Evolutionary conservation across 2,113 vertebrate genomes (phyloP).

Genomic region (Sinocyclocheilus maitianheensis): DNA sequence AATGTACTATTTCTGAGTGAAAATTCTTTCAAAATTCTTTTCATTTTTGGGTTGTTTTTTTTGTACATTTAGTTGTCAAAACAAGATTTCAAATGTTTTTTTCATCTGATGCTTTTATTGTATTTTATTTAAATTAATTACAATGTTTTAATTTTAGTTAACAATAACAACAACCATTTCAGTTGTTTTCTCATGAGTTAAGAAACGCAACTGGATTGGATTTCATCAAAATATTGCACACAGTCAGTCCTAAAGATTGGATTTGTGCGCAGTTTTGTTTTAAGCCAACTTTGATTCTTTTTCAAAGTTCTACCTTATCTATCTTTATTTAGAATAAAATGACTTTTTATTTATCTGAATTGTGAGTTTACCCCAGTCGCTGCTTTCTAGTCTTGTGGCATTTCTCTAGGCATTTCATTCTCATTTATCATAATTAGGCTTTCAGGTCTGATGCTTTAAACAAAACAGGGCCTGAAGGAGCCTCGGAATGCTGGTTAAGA

Average conservation of each 20-base stretch:
- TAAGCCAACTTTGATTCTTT: neutral
- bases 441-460: constrained; percentile 5
- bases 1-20: neutral
- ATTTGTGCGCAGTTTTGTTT: neutral
- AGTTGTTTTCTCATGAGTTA: neutral
- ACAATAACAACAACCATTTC: neutral
- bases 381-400: neutral
- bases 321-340: constrained; percentile 10
- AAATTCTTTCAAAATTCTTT: too few relatives aligned
- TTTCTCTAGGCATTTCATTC: constrained; percentile 15
- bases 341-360: constrained; percentile 1
- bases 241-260: neutral
- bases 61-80: neutral
- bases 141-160: too few relatives aligned
- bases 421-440: constrained; percentile 23
- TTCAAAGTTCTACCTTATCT: constrained; percentile 12
- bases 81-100: too few relatives aligned
- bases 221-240: neutral
- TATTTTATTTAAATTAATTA: neutral
- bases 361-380: neutral
- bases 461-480: neutral
- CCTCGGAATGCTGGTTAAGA: neutral
- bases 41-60: neutral
- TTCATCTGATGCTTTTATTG: neutral
- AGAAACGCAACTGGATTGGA: neutral